Percentiles rank a stretch among this genome's conserved stretches.
These are phyloP conservation scores for Coregonus sp. DNA, from an alignment of 2,797 vertebrate genomes.

Conservation along the genomic window DNA sequence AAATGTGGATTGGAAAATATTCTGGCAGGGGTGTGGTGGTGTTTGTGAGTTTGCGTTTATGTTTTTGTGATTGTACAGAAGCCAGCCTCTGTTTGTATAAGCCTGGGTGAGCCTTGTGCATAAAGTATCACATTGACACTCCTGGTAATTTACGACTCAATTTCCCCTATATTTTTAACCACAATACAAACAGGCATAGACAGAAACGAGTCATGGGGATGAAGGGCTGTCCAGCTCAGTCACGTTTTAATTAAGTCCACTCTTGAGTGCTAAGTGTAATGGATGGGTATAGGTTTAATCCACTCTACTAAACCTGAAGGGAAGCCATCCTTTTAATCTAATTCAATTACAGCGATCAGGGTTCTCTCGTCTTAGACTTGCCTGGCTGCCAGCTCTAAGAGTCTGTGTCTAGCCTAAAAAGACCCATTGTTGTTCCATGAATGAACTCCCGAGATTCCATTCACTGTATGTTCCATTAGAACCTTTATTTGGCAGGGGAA, in stretches of 20 bases:
- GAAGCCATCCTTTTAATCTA: constrained; percentile 59
- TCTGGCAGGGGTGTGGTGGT: neutral
- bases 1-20: neutral
- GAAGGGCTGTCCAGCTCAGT: constrained; percentile 29
- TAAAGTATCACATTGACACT: constrained; percentile 17
- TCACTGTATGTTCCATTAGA: constrained; percentile 19
- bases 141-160: constrained; percentile 38
- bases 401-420: constrained; percentile 4
- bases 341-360: constrained; percentile 56
- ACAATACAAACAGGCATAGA: constrained; percentile 33
- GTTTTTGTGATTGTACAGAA: constrained; percentile 15
- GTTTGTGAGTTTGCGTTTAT: neutral
- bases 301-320: constrained; percentile 60
- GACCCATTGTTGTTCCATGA: neutral
- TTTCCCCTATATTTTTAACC: constrained; percentile 42
- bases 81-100: neutral
- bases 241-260: constrained; percentile 65
- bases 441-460: constrained; percentile 8
- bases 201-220: constrained; percentile 23
- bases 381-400: constrained; percentile 28
- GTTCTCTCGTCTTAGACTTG: constrained; percentile 57
- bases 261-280: constrained; percentile 51
- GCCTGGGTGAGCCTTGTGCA: neutral
- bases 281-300: constrained; percentile 65
- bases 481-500: constrained; percentile 4